phyloP scores from a whole-genome alignment of 1,140 invertebrate genomes.

The Drosophila pandora region DNA sequence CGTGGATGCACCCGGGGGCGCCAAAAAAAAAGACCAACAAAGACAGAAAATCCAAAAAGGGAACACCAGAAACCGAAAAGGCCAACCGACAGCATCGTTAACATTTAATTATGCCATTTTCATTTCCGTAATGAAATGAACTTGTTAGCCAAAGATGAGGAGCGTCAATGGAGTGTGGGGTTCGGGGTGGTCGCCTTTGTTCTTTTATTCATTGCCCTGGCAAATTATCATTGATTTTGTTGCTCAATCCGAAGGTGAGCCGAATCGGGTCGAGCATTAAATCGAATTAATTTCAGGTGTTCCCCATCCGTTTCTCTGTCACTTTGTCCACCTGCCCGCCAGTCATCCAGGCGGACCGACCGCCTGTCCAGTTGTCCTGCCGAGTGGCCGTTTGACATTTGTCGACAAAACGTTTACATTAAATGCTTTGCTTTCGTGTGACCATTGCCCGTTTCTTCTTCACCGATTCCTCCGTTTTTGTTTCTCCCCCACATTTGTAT shows the following conservation, averaged over 20 bases:
- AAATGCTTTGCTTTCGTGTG: constrained; percentile 74
- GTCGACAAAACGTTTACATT: constrained; percentile 82
- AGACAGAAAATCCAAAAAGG: not conserved
- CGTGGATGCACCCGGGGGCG: constrained; percentile 52
- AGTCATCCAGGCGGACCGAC: no score
- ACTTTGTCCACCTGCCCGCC: not conserved
- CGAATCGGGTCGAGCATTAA: constrained; percentile 57
- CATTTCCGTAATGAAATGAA: constrained; percentile 68
- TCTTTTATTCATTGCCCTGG: constrained; percentile 46
- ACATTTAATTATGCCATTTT: constrained; percentile 77
- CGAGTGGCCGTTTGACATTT: constrained; percentile 78
- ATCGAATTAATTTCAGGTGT: constrained; percentile 76
- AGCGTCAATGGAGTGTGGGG: not conserved
- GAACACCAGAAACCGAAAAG: constrained; percentile 2
- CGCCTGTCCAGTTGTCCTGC: constrained; percentile 14
- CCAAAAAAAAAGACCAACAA: not conserved
- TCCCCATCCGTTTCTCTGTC: constrained; percentile 8
- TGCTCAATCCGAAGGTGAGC: constrained; percentile 61
- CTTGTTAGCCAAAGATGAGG: constrained; percentile 51
- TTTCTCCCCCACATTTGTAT: constrained; percentile 27
- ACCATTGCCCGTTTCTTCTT: constrained; percentile 56
- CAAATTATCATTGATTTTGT: constrained; percentile 76
- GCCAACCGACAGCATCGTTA: constrained; percentile 56
- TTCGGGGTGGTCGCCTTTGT: constrained; percentile 34
- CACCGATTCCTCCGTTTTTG: constrained; percentile 19